Evolutionary conservation across 2,888 invertebrate genomes (phyloP), one percentile per base, ranked within the genome.

Genomic region (Meteorus colon): DNA sequence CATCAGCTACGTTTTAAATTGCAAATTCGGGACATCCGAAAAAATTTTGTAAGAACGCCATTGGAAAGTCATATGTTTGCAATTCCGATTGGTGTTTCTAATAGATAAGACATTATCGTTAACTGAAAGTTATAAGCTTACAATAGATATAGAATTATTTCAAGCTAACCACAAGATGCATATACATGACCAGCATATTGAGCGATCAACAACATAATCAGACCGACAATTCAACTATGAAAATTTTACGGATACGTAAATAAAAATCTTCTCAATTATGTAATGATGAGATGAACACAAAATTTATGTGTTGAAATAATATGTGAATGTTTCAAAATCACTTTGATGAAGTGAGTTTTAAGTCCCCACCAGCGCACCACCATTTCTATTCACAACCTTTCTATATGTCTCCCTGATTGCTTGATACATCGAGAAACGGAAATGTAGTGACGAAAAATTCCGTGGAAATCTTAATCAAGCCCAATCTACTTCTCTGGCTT

Each of bases 381-480:
- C 51, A 16, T 31, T 70, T 59, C 41, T 24, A 24, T 24, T 24
- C 24, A 24, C 24, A 24, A 24, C 1, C 24, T 24, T 24, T 24
- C 24, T 24, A 1, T 1, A 24, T 24, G 24, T 24, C 24, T 24
- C 59, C 24, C 1, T 16, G 2, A 29, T 14, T 16, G 34, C 62
- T 29, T 8, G 29, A 14, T 62, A 5, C 34, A 63, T 34, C 19
- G 6, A 41, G n/a, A 66, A 66, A 41, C 51, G 41, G 2, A 65
- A 41, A n/a, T 31, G 34, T 27, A 34, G 19, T 41, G 12, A 19
- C 73, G 65, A 66, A 73, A 48, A 65, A 66, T 51, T 66, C 55
- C 66, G 60, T 59, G 66, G 59, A 67, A 73, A 67, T 59, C 59
- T 73, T 66, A 55, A 55, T 65, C 19, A 12, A 24, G 65, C 4